Evolutionary conservation across 1,140 invertebrate genomes (phyloP).

Genomic region (Pantala flavescens): DNA sequence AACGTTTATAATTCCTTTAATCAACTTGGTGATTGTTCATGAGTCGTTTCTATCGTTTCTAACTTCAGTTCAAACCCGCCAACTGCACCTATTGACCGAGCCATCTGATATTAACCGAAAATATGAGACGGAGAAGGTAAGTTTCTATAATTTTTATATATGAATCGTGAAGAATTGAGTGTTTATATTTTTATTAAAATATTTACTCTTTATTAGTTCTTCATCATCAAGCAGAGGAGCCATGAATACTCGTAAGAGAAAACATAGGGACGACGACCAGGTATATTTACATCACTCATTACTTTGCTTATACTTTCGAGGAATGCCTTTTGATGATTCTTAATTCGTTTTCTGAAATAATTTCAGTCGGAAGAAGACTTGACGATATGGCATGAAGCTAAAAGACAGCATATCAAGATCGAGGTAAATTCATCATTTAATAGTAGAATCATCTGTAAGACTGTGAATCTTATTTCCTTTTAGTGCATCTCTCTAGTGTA

Average conservation of each 20-base stretch:
- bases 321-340: not conserved
- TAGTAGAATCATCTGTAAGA: no score
- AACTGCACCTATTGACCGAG: no score
- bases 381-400: not conserved
- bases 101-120: no score
- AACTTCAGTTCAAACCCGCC: no score
- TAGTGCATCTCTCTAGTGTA: no score
- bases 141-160: no score
- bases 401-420: not conserved
- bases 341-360: not conserved
- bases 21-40: no score
- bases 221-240: not conserved
- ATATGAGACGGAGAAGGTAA: no score
- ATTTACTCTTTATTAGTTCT: not conserved
- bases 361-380: not conserved
- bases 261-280: not conserved
- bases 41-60: no score
- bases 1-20: no score
- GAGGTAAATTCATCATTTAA: not conserved
- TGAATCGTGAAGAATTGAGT: no score
- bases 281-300: not conserved
- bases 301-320: not conserved
- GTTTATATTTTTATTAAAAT: not conserved
- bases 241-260: not conserved
- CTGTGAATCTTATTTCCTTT: no score